phyloP scores from a whole-genome alignment of 2,113 vertebrate species.

The Nannospalax galili region DNA sequence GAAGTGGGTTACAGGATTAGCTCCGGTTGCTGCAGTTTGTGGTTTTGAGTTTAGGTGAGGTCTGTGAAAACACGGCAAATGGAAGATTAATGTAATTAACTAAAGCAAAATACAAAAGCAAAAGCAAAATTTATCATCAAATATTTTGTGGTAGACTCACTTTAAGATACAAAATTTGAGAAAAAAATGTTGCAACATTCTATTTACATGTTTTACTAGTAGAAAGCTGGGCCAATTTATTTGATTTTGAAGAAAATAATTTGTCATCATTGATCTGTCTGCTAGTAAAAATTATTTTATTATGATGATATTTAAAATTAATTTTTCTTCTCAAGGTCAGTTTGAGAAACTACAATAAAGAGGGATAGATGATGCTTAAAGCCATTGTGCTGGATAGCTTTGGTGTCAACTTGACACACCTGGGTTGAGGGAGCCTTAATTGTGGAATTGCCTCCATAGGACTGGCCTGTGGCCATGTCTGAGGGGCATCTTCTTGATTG shows the following conservation, averaged over 20 bases:
- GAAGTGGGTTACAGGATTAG: neutral
- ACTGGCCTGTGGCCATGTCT: too few species aligned
- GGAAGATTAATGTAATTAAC: slow-evolving; percentile 10
- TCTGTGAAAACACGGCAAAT: neutral
- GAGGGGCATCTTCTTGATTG: too few species aligned
- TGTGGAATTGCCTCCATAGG: too few species aligned
- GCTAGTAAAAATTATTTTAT: slow-evolving; percentile 16
- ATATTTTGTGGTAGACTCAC: slow-evolving; percentile 11
- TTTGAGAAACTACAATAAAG: neutral
- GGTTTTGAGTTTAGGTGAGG: neutral
- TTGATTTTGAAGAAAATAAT: slow-evolving; percentile 45
- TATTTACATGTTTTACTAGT: neutral
- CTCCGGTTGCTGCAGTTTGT: neutral
- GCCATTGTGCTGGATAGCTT: too few species aligned
- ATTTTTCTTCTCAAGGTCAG: slow-evolving; percentile 44
- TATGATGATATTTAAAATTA: neutral
- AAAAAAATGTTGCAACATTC: neutral
- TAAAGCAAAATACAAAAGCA: neutral
- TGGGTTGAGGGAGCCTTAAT: too few species aligned
- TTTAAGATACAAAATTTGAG: slow-evolving; percentile 33
- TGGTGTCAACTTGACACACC: too few species aligned
- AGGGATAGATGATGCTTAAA: neutral
- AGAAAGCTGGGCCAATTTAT: neutral
- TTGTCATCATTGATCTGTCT: neutral
- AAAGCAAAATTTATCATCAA: neutral